phyloP scores from a whole-genome alignment of 2,797 vertebrate species.

The Danio tinwini region DNA sequence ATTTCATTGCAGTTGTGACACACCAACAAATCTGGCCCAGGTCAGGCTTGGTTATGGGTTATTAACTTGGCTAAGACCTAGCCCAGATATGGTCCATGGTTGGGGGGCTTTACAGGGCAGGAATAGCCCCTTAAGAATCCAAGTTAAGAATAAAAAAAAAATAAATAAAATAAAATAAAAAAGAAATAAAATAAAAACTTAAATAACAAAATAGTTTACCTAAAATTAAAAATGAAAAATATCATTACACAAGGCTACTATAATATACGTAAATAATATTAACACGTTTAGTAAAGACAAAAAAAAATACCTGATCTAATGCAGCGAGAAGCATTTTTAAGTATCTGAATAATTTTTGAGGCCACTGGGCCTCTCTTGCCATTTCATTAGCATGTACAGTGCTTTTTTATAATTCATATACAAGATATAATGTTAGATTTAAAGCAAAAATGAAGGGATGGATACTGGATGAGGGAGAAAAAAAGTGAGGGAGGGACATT shows the following conservation, averaged over 20 bases:
- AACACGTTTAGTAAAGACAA: not conserved
- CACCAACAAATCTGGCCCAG: no score
- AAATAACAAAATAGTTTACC: not conserved
- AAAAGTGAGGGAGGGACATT: constrained; percentile 14
- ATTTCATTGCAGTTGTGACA: no score
- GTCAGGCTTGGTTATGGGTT: no score
- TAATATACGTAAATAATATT: not conserved
- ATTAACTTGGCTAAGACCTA: no score
- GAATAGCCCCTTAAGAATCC: no score
- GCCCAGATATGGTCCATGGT: no score
- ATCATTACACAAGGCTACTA: no score
- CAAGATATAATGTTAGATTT: constrained; percentile 1
- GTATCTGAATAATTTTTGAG: not conserved
- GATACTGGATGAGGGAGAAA: constrained; percentile 31
- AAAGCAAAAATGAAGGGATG: constrained; percentile 27
- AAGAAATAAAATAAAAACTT: not conserved
- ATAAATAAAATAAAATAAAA: not conserved
- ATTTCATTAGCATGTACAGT: constrained; percentile 11
- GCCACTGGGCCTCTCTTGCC: no score
- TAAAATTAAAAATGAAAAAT: no score
- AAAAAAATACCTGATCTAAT: not conserved
- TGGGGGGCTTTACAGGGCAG: no score
- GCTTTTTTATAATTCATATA: constrained; percentile 30
- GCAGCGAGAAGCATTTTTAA: not conserved
- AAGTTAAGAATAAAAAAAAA: no score